Conservation (phyloP, 2,888 invertebrate genomes). For the Drosophila borborema region DNA sequence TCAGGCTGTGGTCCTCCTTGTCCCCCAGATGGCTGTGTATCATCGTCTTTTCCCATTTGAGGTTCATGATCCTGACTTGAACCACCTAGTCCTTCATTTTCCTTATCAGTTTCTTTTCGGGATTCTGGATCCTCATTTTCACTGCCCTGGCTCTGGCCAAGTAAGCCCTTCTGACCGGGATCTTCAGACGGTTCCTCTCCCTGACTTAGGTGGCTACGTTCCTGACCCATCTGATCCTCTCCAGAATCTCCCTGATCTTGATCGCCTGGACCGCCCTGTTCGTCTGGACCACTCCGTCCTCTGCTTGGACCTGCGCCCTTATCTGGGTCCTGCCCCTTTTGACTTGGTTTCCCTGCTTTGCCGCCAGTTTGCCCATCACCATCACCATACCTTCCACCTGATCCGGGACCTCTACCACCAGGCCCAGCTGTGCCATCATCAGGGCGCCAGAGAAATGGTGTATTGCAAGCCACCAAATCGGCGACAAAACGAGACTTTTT, state of each 20-base stretch:
- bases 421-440: constrained; percentile 9
- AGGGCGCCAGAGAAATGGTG: constrained; percentile 36
- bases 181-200: background rate
- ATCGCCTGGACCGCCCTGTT: background rate
- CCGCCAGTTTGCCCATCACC: constrained; percentile 3
- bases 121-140: background rate
- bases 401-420: constrained; percentile 20
- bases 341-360: constrained; percentile 1
- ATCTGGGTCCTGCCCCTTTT: constrained; percentile 6
- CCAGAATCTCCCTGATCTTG: constrained; percentile 13
- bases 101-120: background rate
- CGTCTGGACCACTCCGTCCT: background rate
- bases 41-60: background rate
- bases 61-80: background rate
- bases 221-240: background rate
- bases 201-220: background rate
- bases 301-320: constrained; percentile 1
- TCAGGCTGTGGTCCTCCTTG: background rate
- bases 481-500: constrained; percentile 80
- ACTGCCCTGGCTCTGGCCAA: background rate
- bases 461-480: constrained; percentile 81
- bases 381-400: background rate
- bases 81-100: background rate
- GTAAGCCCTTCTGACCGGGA: background rate
- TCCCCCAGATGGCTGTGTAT: background rate